Conservation (phyloP, 2,113 vertebrate genomes). For the Pedetes capensis region DNA sequence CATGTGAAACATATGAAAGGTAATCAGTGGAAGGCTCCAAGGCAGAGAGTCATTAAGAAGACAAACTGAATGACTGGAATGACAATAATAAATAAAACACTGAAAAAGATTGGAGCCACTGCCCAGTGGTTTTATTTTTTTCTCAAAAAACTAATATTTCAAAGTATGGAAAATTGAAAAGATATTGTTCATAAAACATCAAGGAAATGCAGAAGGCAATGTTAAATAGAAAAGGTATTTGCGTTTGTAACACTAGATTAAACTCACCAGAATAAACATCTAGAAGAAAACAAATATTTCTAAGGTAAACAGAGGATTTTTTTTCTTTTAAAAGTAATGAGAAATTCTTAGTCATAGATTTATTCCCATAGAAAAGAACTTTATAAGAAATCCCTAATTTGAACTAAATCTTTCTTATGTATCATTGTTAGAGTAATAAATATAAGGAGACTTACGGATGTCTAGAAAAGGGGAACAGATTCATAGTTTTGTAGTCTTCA, state of each 20-base stretch:
- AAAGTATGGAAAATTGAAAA: slow-evolving; percentile 19
- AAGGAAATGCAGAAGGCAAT: not conserved
- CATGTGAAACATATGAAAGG: not conserved
- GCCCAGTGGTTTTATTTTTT: not conserved
- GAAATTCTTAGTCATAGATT: not conserved
- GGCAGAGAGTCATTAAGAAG: slow-evolving; percentile 1
- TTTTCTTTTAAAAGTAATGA: not conserved
- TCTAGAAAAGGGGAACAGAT: not conserved
- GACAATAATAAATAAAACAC: not conserved
- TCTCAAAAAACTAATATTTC: not conserved
- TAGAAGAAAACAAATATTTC: not conserved
- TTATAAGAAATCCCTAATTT: not conserved
- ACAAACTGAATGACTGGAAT: not conserved
- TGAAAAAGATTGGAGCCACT: not conserved
- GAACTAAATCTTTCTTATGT: slow-evolving; percentile 19
- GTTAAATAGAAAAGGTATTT: not conserved
- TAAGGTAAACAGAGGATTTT: not conserved
- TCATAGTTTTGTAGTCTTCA: not conserved
- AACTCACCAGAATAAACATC: not conserved
- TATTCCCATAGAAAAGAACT: not conserved
- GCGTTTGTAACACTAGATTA: not conserved
- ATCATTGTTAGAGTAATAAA: not conserved
- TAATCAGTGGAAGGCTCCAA: not conserved
- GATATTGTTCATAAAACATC: not conserved
- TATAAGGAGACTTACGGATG: not conserved